A percentile compares a stretch with the other conserved stretches of the same genome.
Evolutionary conservation across 2,113 vertebrate species (phyloP).

Genomic region (Pelobates fuscus): DNA sequence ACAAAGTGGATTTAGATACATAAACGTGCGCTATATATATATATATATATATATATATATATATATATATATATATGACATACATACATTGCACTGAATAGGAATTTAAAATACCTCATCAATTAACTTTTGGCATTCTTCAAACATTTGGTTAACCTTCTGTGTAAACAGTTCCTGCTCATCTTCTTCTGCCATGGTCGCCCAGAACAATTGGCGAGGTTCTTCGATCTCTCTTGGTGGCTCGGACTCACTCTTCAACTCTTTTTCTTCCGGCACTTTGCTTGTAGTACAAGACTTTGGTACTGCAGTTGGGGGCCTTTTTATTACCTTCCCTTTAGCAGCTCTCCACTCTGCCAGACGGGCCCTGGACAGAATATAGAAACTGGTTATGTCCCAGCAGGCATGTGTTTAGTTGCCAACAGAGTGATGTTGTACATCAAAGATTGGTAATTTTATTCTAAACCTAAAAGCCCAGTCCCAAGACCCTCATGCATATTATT

Average conservation of each 20-base stretch:
- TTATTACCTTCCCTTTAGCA: constrained; percentile 76
- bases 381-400: not conserved
- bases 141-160: constrained; percentile 63
- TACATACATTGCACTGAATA: no score
- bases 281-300: not conserved
- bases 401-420: no score
- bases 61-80: no score
- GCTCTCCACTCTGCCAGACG: constrained; percentile 77
- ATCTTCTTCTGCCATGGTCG: constrained; percentile 65
- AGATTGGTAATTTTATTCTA: no score
- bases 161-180: constrained; percentile 62
- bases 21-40: no score
- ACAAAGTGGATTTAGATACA: no score
- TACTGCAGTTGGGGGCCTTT: constrained; percentile 66
- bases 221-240: constrained; percentile 24
- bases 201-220: constrained; percentile 60
- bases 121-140: constrained; percentile 64
- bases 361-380: constrained; percentile 62
- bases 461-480: no score
- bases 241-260: constrained; percentile 32
- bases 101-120: constrained; percentile 61
- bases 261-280: constrained; percentile 17
- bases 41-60: no score
- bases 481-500: no score
- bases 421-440: no score